These are phyloP conservation scores for Amiota communis DNA, from an alignment of 2,888 invertebrate species.

Conservation along the genomic window DNA sequence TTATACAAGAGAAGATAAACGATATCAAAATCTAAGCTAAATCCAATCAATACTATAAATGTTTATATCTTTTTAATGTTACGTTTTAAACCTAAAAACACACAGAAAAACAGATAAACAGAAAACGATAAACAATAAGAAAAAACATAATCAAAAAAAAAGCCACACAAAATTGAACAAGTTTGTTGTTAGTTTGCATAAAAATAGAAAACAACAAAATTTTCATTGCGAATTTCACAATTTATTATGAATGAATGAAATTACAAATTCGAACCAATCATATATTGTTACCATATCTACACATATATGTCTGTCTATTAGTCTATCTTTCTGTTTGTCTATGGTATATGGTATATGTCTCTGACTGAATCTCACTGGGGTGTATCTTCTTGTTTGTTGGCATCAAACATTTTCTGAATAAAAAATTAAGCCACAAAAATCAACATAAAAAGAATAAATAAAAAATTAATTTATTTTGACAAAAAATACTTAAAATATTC, in stretches of 20 bases:
- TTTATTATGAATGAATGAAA: neutral
- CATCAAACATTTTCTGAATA: too few relatives aligned
- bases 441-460: too few relatives aligned
- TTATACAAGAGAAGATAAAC: neutral
- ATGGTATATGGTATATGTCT: too few relatives aligned
- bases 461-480: too few relatives aligned
- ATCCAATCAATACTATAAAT: neutral
- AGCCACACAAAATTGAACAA: conserved; percentile 5
- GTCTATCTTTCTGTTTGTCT: too few relatives aligned
- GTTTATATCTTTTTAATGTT: neutral
- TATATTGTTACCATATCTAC: too few relatives aligned
- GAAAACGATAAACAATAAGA: neutral
- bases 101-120: neutral
- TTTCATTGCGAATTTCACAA: conserved; percentile 18
- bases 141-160: neutral
- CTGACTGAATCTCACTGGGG: too few relatives aligned
- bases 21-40: conserved; percentile 2
- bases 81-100: conserved; percentile 13
- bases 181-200: conserved; percentile 32
- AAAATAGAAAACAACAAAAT: neutral
- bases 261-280: too few relatives aligned
- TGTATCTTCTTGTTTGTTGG: too few relatives aligned
- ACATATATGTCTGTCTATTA: too few relatives aligned
- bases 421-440: too few relatives aligned
- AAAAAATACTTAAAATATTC: too few relatives aligned